These are phyloP conservation scores for Calosoma granatense DNA, from an alignment of 1,140 invertebrate species.

Conservation along the genomic window DNA sequence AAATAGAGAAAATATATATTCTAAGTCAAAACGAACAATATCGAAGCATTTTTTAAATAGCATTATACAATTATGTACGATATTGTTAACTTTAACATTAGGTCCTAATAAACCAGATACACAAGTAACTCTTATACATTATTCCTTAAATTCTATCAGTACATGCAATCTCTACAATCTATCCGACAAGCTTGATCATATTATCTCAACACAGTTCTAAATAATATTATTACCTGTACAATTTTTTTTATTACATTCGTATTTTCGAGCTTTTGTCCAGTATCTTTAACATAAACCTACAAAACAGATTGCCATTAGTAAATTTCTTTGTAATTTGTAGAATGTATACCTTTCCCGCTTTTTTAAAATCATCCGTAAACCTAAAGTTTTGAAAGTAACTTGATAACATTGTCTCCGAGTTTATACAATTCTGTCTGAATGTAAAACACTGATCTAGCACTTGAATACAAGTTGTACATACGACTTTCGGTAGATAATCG, in stretches of 20 bases:
- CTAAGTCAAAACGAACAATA: no score
- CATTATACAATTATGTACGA: no score
- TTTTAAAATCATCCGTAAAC: conserved; percentile 49
- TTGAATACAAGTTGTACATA: conserved; percentile 53
- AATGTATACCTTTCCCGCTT: conserved; percentile 49
- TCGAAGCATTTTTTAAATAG: no score
- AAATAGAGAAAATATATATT: no score
- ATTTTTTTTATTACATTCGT: not conserved
- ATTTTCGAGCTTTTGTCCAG: conserved; percentile 27
- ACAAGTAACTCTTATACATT: no score
- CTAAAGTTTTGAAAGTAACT: conserved; percentile 51
- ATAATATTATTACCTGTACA: no score
- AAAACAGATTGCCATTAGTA: conserved; percentile 10
- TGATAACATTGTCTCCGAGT: conserved; percentile 55
- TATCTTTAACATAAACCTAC: conserved; percentile 45
- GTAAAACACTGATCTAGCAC: conserved; percentile 50
- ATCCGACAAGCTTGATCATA: no score
- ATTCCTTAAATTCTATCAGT: no score
- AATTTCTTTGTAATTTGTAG: conserved; percentile 1
- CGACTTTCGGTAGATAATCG: conserved; percentile 57
- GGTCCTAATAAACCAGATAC: no score
- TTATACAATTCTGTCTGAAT: conserved; percentile 53
- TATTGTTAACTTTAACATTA: no score
- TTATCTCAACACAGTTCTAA: no score
- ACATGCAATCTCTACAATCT: no score